A percentile compares a stretch with the other conserved stretches of the same genome.
Conservation (phyloP, 2,797 vertebrate species). For the Aphelocoma californica region DNA sequence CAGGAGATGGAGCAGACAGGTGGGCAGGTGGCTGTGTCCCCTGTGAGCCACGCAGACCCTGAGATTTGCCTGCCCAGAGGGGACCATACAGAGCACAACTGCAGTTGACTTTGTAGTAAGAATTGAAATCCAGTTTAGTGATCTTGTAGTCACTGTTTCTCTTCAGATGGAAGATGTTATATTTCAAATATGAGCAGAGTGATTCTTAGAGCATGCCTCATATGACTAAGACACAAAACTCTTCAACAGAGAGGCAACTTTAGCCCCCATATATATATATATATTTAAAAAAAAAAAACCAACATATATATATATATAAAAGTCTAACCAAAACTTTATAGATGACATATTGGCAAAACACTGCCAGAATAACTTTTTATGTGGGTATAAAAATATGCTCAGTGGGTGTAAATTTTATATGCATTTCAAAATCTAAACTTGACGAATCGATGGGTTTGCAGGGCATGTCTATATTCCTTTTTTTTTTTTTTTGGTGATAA, state of each 20-base stretch:
- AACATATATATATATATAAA: not conserved
- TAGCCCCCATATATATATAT: not conserved
- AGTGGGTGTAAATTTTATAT: slow-evolving; percentile 68
- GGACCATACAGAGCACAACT: not conserved
- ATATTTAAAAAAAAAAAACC: not conserved
- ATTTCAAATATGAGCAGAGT: not conserved
- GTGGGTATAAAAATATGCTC: slow-evolving; percentile 72
- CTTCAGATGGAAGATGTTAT: not conserved
- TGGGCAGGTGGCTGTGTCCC: not conserved
- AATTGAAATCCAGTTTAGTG: not conserved
- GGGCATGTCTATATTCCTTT: slow-evolving; percentile 5
- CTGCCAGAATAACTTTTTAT: slow-evolving; percentile 70
- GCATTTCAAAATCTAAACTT: slow-evolving; percentile 72
- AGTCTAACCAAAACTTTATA: slow-evolving; percentile 70
- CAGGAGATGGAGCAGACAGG: not conserved
- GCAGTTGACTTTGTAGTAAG: not conserved
- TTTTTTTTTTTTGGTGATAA: slow-evolving; percentile 54
- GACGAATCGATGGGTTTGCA: slow-evolving; percentile 64
- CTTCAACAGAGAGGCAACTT: not conserved
- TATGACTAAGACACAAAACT: not conserved
- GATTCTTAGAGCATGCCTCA: not conserved
- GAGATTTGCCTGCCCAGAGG: not conserved
- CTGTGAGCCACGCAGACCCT: not conserved
- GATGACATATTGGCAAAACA: slow-evolving; percentile 72
- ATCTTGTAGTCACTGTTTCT: not conserved